Conservation (phyloP, 2,888 invertebrate species). For the Pristionchus fissidentatus region DNA sequence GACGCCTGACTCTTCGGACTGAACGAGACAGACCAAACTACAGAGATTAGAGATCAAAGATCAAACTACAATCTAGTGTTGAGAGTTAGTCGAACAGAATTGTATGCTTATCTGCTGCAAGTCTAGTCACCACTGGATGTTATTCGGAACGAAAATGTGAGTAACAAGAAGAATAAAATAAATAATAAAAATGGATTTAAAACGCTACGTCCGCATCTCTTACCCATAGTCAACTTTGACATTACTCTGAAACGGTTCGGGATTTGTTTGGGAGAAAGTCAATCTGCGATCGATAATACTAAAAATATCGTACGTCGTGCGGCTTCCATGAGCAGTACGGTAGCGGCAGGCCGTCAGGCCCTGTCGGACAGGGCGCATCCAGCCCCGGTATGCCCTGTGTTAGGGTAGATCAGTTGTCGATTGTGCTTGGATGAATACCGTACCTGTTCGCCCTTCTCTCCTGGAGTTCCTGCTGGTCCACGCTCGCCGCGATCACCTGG, state of each 20-base stretch:
- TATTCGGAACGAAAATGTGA: background rate
- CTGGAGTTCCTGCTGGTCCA: slow-evolving; percentile 64
- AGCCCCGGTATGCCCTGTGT: slow-evolving; percentile 90
- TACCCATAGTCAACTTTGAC: slow-evolving; percentile 68
- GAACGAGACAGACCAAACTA: background rate
- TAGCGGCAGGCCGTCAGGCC: slow-evolving; percentile 93
- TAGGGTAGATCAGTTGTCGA: background rate
- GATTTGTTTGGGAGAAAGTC: background rate
- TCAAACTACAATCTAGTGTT: background rate
- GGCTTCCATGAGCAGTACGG: slow-evolving; percentile 84
- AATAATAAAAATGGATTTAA: background rate
- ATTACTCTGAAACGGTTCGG: slow-evolving; percentile 60
- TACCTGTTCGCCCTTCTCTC: slow-evolving; percentile 66
- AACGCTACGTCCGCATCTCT: slow-evolving; percentile 43
- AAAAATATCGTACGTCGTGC: slow-evolving; percentile 60
- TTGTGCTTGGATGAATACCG: background rate
- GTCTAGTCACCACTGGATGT: slow-evolving; percentile 34
- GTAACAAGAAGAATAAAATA: background rate
- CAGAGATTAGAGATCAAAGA: slow-evolving; percentile 38
- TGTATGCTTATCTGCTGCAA: background rate
- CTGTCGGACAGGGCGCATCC: slow-evolving; percentile 98
- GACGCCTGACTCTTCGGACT: slow-evolving; percentile 48
- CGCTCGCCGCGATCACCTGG: slow-evolving; percentile 61
- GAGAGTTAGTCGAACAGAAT: slow-evolving; percentile 5
- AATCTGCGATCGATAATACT: background rate